A percentile compares a stretch with the other conserved stretches of the same genome.
Evolutionary conservation across 2,888 invertebrate species (phyloP).

Genomic region (Adineta ricciae): DNA sequence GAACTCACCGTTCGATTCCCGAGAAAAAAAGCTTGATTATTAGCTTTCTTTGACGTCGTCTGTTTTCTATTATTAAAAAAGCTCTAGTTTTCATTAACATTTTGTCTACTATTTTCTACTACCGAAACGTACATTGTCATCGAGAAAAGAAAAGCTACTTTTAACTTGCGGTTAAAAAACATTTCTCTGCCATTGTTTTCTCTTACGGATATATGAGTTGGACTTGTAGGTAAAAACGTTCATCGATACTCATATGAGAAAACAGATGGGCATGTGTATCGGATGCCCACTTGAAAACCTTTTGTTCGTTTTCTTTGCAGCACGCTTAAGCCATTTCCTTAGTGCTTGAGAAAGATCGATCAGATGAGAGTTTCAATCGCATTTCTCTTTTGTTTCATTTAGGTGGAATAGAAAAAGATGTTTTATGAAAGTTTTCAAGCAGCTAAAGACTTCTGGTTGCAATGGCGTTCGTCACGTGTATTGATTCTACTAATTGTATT

Average conservation of each 20-base stretch:
- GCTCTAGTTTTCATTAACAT: background rate
- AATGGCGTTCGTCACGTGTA: constrained; percentile 66
- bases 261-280: background rate
- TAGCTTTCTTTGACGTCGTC: background rate
- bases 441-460: background rate
- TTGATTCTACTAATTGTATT: constrained; percentile 92
- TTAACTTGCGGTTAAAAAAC: background rate
- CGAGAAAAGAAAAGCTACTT: background rate
- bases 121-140: background rate
- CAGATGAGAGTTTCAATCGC: background rate
- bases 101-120: background rate
- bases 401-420: background rate
- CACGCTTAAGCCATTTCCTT: too few relatives aligned
- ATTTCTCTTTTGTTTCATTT: background rate
- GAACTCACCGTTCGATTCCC: background rate
- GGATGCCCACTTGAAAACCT: background rate
- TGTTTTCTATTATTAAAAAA: background rate
- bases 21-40: background rate
- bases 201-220: background rate
- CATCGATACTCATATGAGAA: too few relatives aligned
- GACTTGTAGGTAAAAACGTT: too few relatives aligned
- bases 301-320: background rate
- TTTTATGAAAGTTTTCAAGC: background rate
- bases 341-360: background rate
- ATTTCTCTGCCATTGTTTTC: background rate